Conservation (phyloP, 2,888 invertebrate genomes). For the Brenthis daphne region DNA sequence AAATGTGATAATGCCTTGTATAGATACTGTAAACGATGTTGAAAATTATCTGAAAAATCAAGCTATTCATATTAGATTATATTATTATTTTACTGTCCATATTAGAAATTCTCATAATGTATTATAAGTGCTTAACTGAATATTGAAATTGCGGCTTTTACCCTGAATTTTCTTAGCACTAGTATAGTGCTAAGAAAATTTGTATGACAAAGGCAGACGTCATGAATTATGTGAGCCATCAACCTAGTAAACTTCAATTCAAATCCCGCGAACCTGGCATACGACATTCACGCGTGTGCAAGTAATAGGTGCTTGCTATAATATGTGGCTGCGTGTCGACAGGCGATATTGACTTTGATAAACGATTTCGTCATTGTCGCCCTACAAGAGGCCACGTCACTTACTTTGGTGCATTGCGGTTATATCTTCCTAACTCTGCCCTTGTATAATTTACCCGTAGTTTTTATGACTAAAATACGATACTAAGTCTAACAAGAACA, state of each 20-base stretch:
- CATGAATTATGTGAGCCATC: constrained; percentile 44
- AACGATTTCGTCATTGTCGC: constrained; percentile 76
- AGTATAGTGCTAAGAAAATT: constrained; percentile 24
- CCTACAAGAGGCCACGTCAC: constrained; percentile 76
- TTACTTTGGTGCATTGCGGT: constrained; percentile 81
- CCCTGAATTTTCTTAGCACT: background rate
- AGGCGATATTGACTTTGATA: constrained; percentile 81
- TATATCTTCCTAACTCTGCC: constrained; percentile 59
- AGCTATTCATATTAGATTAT: too few species aligned
- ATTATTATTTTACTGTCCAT: too few species aligned
- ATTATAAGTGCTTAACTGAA: too few species aligned
- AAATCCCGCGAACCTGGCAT: constrained; percentile 42
- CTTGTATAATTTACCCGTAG: constrained; percentile 74
- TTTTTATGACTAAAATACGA: constrained; percentile 74
- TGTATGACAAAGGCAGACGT: constrained; percentile 35
- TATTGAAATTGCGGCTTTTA: background rate
- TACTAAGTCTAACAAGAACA: constrained; percentile 64
- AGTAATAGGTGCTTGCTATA: constrained; percentile 59
- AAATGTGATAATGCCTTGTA: background rate
- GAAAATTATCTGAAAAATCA: background rate
- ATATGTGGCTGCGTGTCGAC: constrained; percentile 67
- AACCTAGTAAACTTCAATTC: constrained; percentile 41
- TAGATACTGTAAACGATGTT: background rate
- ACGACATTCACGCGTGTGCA: constrained; percentile 55
- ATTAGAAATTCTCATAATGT: too few species aligned